Percentiles rank a stretch among this genome's conserved stretches.
Evolutionary conservation across 2,888 invertebrate genomes (phyloP).

Genomic region (Chrysolina americana): DNA sequence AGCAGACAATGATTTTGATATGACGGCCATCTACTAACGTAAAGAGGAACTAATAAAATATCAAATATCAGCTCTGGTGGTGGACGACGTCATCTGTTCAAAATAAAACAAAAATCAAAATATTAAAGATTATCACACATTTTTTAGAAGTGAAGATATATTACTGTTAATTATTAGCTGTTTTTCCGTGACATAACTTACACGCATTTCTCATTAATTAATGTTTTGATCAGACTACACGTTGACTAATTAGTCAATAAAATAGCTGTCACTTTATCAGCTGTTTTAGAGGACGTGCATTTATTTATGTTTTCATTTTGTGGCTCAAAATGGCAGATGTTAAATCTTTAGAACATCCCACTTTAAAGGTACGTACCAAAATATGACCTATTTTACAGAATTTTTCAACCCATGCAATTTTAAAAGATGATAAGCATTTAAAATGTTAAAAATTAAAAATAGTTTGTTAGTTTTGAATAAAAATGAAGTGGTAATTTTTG

Average conservation of each 20-base stretch:
- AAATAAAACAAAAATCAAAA: conserved; percentile 6
- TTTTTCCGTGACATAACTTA: background rate
- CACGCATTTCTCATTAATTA: background rate
- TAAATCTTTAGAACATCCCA: conserved; percentile 95
- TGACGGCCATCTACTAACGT: background rate
- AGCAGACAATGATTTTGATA: background rate
- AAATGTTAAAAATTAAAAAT: background rate
- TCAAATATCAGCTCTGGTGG: background rate
- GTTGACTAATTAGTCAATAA: conserved; percentile 14
- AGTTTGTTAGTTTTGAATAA: background rate
- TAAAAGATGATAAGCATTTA: background rate
- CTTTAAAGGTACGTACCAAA: conserved; percentile 82
- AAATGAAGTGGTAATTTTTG: too few species aligned
- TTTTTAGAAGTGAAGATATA: background rate
- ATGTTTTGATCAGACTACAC: background rate
- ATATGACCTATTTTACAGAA: background rate
- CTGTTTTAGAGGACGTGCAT: conserved; percentile 42
- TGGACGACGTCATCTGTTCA: background rate
- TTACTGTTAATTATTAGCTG: too few species aligned
- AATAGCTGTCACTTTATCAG: conserved; percentile 35
- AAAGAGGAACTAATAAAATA: background rate
- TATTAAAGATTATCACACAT: background rate
- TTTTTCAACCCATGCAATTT: background rate
- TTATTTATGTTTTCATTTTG: conserved; percentile 57
- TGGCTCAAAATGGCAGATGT: conserved; percentile 85